These are phyloP conservation scores for Anaspis maculata DNA, from an alignment of 2,888 invertebrate genomes.

Conservation along the genomic window DNA sequence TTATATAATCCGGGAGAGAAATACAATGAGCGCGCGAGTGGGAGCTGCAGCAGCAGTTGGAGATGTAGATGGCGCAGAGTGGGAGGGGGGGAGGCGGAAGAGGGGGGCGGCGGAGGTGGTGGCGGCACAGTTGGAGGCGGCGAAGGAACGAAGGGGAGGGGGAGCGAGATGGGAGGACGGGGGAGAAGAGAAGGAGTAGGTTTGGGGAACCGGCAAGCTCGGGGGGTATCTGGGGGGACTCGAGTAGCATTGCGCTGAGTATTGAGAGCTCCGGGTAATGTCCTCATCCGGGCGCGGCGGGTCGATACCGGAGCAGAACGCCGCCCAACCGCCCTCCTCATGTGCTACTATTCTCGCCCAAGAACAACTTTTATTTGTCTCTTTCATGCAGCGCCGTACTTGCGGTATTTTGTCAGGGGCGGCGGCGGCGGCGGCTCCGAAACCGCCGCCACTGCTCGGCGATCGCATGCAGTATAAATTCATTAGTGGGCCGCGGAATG, in stretches of 20 bases:
- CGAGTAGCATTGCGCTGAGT: conserved; percentile 35
- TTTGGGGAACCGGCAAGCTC: conserved; percentile 20
- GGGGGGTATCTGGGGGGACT: conserved; percentile 23
- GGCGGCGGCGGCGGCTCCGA: not conserved
- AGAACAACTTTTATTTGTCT: conserved; percentile 17
- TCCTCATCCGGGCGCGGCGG: conserved; percentile 39
- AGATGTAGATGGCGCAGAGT: conserved; percentile 18
- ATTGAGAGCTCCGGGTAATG: conserved; percentile 43
- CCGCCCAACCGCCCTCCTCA: conserved; percentile 32
- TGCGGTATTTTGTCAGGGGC: not conserved
- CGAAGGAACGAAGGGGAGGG: conserved; percentile 13
- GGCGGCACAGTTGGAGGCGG: conserved; percentile 19
- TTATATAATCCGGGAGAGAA: conserved; percentile 4
- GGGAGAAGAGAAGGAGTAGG: no score
- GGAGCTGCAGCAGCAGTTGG: conserved; percentile 17
- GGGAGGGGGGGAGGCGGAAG: conserved; percentile 26
- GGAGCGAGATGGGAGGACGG: no score
- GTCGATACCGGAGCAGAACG: conserved; percentile 36
- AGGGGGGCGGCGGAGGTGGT: no score
- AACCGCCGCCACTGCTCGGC: no score
- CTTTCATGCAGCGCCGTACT: conserved; percentile 8
- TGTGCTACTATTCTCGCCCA: conserved; percentile 33
- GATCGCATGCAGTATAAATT: no score
- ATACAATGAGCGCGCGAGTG: conserved; percentile 14
- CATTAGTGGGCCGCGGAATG: no score